Conservation (phyloP, 2,113 vertebrate genomes). For the Fulica atra region DNA sequence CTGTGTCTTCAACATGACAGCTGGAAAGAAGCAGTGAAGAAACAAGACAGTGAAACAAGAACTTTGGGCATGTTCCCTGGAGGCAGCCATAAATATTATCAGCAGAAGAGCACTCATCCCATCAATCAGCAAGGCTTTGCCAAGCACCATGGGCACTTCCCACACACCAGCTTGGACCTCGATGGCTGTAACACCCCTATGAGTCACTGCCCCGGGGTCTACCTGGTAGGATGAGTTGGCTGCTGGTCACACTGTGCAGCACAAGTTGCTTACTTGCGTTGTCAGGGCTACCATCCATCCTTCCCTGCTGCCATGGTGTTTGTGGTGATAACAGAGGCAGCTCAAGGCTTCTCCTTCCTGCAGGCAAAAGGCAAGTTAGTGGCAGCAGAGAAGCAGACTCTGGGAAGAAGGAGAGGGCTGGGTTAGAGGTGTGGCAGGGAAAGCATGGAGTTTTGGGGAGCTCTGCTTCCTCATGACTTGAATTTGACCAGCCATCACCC, state of each 20-base stretch:
- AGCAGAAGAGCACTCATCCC: neutral
- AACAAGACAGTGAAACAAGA: neutral
- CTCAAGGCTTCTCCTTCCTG: neutral
- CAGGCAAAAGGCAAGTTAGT: neutral
- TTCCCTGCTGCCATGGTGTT: constrained; percentile 31
- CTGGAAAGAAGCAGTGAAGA: neutral
- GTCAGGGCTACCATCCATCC: constrained; percentile 20
- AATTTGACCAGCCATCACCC: neutral
- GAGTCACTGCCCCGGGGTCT: constrained; percentile 15
- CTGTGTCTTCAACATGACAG: neutral
- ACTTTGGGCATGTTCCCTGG: neutral
- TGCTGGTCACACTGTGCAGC: neutral
- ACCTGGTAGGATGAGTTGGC: constrained; percentile 30
- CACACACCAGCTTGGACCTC: neutral
- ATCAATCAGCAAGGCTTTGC: neutral
- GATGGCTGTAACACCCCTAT: neutral
- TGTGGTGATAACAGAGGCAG: constrained; percentile 48
- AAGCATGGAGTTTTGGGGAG: neutral
- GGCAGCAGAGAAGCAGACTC: neutral
- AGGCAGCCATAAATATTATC: neutral
- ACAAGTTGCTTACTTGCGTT: neutral
- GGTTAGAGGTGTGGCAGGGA: neutral
- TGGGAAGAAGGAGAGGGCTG: neutral
- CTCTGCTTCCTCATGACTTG: neutral
- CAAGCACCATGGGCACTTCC: constrained; percentile 24